These are phyloP conservation scores for Neodiprion pinetum DNA, from an alignment of 1,140 invertebrate genomes.

Conservation along the genomic window DNA sequence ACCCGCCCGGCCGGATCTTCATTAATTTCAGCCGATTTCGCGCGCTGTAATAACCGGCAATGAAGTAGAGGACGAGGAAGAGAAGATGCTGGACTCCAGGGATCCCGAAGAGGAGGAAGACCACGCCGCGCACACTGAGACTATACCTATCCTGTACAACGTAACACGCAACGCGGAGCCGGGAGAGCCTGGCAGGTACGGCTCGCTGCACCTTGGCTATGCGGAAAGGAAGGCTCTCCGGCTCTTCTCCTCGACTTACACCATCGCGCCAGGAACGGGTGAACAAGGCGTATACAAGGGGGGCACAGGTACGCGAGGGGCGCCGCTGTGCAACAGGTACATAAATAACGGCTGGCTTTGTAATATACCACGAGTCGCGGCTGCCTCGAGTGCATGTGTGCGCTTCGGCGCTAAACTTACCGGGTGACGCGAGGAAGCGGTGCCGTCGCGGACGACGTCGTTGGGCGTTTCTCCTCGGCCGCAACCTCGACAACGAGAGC, in stretches of 20 bases:
- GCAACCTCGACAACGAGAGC: too few species aligned
- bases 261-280: neutral
- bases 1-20: neutral
- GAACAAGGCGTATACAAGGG: neutral
- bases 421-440: conserved; percentile 3
- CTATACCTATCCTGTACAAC: too few species aligned
- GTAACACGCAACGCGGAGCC: too few species aligned
- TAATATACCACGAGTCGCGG: neutral
- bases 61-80: too few species aligned
- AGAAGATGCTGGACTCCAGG: neutral
- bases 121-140: too few species aligned
- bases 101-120: too few species aligned
- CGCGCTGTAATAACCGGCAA: too few species aligned
- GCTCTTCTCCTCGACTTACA: conserved; percentile 34
- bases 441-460: too few species aligned
- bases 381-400: conserved; percentile 32
- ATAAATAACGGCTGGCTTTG: conserved; percentile 7
- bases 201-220: conserved; percentile 60
- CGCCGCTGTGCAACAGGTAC: neutral
- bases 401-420: conserved; percentile 21
- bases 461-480: neutral
- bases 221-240: conserved; percentile 54
- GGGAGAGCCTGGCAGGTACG: conserved; percentile 44
- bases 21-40: neutral
- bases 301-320: neutral